Conservation (phyloP, 2,888 invertebrate genomes). For the Drosophila phalerata region DNA sequence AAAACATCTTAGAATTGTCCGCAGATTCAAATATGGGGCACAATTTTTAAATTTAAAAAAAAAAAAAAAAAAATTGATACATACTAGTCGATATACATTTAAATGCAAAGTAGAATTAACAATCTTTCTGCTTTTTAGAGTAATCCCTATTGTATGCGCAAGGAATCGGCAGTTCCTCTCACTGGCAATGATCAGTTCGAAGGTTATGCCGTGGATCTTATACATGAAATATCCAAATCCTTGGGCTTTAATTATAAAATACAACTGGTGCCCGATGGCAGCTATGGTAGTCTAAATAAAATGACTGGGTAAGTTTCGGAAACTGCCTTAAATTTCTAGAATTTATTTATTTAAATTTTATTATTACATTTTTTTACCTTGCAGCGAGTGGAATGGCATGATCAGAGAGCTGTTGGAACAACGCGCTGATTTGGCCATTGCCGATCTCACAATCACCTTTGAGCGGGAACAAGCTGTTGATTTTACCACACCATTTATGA, state of each 20-base stretch:
- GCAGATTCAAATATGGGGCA: no score
- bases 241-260: slow-evolving; percentile 96
- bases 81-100: no score
- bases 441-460: slow-evolving; percentile 98
- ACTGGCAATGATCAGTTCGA: slow-evolving; percentile 97
- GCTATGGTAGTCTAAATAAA: slow-evolving; percentile 93
- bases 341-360: no score
- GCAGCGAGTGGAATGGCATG: slow-evolving; percentile 97
- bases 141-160: slow-evolving; percentile 97
- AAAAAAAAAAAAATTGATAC: no score
- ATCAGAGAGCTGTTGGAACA: slow-evolving; percentile 94
- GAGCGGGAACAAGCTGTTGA: slow-evolving; percentile 97
- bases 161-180: slow-evolving; percentile 93
- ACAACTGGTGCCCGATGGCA: slow-evolving; percentile 93
- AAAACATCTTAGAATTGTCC: no score
- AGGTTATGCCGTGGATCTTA: slow-evolving; percentile 97
- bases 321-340: neutral
- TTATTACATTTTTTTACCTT: neutral
- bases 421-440: slow-evolving; percentile 97
- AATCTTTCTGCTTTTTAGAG: slow-evolving; percentile 88
- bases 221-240: slow-evolving; percentile 95
- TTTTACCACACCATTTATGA: slow-evolving; percentile 99
- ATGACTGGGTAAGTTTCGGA: slow-evolving; percentile 86
- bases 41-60: no score
- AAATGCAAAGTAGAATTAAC: no score